Conservation (phyloP, 2,888 invertebrate genomes). For the Tenodera sinensis region DNA sequence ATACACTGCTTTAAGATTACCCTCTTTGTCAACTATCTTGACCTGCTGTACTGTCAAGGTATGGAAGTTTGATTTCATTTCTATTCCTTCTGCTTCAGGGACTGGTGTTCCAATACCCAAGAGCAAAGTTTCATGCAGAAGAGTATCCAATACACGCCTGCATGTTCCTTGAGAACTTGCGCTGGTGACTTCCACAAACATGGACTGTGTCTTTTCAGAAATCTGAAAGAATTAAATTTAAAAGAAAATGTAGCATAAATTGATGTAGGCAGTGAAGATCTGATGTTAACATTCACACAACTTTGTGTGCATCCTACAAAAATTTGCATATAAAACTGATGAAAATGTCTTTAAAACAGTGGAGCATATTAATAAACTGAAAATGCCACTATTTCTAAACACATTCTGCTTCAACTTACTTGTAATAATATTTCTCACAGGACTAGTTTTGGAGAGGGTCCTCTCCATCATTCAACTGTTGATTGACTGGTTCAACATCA, state of each 20-base stretch:
- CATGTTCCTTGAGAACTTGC: conserved; percentile 61
- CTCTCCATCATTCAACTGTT: no score
- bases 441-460: no score
- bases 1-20: conserved; percentile 70
- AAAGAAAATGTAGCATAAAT: conserved; percentile 22
- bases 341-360: no score
- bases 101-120: conserved; percentile 47
- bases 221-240: conserved; percentile 51
- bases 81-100: conserved; percentile 35
- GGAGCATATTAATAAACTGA: no score
- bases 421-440: no score
- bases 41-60: conserved; percentile 59
- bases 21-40: conserved; percentile 63
- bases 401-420: no score
- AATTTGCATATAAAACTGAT: no score
- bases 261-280: no score
- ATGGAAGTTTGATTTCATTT: conserved; percentile 34
- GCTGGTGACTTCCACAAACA: conserved; percentile 76
- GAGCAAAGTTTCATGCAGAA: conserved; percentile 61
- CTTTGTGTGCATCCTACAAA: no score
- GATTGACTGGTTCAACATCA: no score
- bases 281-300: no score
- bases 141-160: conserved; percentile 62
- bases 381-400: no score
- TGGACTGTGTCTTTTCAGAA: conserved; percentile 58